Conservation (phyloP, 2,888 invertebrate genomes). For the Antheraea yamamai region DNA sequence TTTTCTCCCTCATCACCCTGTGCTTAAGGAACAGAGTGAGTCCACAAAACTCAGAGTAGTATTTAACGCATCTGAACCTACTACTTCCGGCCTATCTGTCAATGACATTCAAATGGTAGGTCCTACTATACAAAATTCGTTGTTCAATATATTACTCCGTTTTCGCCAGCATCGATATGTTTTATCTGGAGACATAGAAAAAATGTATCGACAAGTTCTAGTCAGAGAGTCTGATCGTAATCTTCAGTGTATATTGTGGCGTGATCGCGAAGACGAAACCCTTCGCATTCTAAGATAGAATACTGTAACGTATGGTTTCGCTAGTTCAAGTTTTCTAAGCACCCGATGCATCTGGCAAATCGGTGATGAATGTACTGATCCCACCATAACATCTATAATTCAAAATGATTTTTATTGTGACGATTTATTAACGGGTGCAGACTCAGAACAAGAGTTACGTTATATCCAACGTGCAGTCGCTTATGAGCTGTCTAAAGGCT, state of each 20-base stretch:
- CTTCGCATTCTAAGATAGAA: background rate
- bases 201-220: background rate
- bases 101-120: conserved; percentile 27
- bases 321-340: conserved; percentile 1
- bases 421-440: background rate
- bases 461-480: background rate
- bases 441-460: background rate
- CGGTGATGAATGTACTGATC: background rate
- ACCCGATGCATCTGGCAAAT: background rate
- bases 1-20: conserved; percentile 26
- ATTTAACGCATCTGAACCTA: conserved; percentile 24
- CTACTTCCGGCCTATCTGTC: conserved; percentile 19
- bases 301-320: conserved; percentile 1
- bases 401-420: background rate
- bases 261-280: background rate
- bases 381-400: background rate
- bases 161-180: background rate
- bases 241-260: background rate
- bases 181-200: background rate
- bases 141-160: conserved; percentile 17
- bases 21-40: conserved; percentile 21
- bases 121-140: conserved; percentile 25
- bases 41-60: conserved; percentile 26
- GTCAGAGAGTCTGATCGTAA: background rate
- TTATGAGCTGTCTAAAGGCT: background rate